Conservation (phyloP, 2,113 vertebrate genomes). For the Cepphus grylle region DNA sequence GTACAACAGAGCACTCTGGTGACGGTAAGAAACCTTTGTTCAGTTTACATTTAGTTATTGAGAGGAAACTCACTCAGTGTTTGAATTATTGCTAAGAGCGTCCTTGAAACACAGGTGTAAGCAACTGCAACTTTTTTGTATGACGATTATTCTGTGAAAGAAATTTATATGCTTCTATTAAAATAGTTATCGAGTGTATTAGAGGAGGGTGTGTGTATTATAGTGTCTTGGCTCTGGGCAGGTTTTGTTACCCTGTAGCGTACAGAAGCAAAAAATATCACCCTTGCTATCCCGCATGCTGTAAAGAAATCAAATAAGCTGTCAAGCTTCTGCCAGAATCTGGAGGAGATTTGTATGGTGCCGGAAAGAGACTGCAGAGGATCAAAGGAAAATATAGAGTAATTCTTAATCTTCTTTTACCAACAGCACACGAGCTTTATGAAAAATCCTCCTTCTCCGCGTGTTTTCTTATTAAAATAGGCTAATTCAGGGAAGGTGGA, state of each 20-base stretch:
- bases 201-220: background rate
- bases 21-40: background rate
- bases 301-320: background rate
- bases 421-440: background rate
- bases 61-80: background rate
- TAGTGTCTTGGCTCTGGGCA: background rate
- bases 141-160: background rate
- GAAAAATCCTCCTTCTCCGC: background rate
- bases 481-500: background rate
- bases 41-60: background rate
- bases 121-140: background rate
- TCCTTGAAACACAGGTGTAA: background rate
- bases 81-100: background rate
- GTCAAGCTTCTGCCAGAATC: background rate
- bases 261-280: background rate
- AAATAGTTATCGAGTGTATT: background rate
- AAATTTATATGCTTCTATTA: background rate
- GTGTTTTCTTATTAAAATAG: background rate
- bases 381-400: background rate
- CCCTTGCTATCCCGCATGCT: background rate
- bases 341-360: background rate
- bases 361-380: background rate
- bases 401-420: slow-evolving; percentile 3
- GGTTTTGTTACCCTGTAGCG: background rate
- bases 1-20: background rate